Conservation (phyloP, 1,140 invertebrate species). For the Parapsyche elsis region DNA sequence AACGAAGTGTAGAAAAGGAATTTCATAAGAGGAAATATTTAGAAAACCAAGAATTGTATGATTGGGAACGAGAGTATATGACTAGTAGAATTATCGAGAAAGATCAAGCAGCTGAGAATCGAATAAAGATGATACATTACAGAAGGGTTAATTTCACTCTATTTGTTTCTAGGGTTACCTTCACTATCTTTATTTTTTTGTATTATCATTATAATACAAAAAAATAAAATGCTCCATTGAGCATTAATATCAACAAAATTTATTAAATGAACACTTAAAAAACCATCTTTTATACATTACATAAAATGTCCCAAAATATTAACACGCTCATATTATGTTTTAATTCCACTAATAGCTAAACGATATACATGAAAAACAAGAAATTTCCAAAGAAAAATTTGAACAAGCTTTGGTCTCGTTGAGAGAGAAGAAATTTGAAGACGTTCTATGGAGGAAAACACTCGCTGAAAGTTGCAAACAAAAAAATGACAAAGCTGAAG, state of each 20-base stretch:
- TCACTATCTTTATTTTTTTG: too few relatives aligned
- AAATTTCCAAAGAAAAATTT: conserved; percentile 39
- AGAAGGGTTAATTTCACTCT: conserved; percentile 26
- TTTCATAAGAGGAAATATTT: conserved; percentile 35
- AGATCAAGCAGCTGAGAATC: conserved; percentile 40
- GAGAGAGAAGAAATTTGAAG: conserved; percentile 46
- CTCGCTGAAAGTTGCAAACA: conserved; percentile 36
- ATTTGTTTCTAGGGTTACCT: too few relatives aligned
- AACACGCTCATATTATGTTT: too few relatives aligned
- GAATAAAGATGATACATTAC: conserved; percentile 44
- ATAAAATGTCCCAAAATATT: too few relatives aligned
- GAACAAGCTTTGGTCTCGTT: conserved; percentile 45
- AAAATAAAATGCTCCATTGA: too few relatives aligned
- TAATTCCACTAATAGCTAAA: conserved; percentile 37
- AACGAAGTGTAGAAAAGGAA: conserved; percentile 44
- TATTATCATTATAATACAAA: too few relatives aligned
- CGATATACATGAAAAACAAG: conserved; percentile 44
- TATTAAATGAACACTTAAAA: too few relatives aligned
- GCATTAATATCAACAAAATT: too few relatives aligned
- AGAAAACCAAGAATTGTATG: conserved; percentile 39
- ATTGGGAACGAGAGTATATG: conserved; percentile 51
- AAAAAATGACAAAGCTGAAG: conserved; percentile 45
- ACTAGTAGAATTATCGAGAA: conserved; percentile 40
- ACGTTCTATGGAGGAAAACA: conserved; percentile 42
- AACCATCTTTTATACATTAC: too few relatives aligned